Evolutionary conservation across 2,888 invertebrate species (phyloP).

Genomic region (Paralinhomoeus sp.): DNA sequence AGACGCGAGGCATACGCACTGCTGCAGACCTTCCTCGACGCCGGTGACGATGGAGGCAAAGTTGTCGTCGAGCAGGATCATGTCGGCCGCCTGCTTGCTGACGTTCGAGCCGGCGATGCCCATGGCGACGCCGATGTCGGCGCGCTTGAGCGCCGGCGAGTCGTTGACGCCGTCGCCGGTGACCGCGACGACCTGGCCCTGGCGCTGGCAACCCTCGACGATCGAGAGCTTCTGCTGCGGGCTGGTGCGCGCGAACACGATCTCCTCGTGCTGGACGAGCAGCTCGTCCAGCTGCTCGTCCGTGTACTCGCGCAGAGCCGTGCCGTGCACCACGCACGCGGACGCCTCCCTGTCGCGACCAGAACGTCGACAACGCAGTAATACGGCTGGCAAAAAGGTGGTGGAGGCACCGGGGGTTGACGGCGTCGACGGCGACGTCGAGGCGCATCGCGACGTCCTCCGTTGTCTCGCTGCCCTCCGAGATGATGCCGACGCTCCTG

Average conservation of each 20-base stretch:
- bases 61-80: conserved; percentile 94
- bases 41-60: conserved; percentile 43
- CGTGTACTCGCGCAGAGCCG: conserved; percentile 55
- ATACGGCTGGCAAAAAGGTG: no score
- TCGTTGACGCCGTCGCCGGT: conserved; percentile 76
- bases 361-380: no score
- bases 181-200: conserved; percentile 54
- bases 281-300: conserved; percentile 68
- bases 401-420: conserved; percentile 33
- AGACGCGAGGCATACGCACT: no score
- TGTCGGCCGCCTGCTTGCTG: conserved; percentile 41
- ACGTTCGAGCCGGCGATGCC: conserved; percentile 21
- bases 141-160: conserved; percentile 71
- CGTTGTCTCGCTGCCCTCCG: conserved; percentile 55
- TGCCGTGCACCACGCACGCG: conserved; percentile 15
- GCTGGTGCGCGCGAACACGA: conserved; percentile 35
- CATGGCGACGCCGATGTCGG: conserved; percentile 39
- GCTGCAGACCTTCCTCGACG: conserved; percentile 30
- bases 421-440: conserved; percentile 62
- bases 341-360: not conserved
- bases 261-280: conserved; percentile 42
- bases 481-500: conserved; percentile 56
- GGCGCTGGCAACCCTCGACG: conserved; percentile 43
- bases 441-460: conserved; percentile 75
- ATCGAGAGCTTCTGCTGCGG: conserved; percentile 38